A percentile compares a stretch with the other conserved stretches of the same genome.
Evolutionary conservation across 2,113 vertebrate genomes (phyloP).

Genomic region (Ameiurus melas): DNA sequence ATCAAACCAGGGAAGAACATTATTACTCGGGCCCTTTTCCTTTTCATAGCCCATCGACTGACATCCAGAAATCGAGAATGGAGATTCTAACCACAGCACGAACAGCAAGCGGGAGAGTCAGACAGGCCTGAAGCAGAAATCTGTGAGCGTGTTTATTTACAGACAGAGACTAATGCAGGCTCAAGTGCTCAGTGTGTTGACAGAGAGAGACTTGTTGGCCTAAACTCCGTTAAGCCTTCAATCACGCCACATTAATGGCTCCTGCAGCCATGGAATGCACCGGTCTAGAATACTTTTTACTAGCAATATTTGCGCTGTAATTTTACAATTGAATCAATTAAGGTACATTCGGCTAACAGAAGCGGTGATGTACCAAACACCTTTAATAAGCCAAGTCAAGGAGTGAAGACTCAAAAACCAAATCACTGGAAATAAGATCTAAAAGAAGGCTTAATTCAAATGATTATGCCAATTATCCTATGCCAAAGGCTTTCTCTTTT

Average conservation of each 20-base stretch:
- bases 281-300: background rate
- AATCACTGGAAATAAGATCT: background rate
- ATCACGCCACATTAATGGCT: slow-evolving; percentile 49
- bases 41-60: background rate
- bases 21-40: background rate
- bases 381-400: background rate
- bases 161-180: slow-evolving; percentile 61
- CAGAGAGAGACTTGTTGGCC: slow-evolving; percentile 52
- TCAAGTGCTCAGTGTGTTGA: slow-evolving; percentile 63
- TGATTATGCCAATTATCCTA: background rate
- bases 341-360: background rate
- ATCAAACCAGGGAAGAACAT: background rate
- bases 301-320: background rate
- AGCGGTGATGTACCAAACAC: background rate
- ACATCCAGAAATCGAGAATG: background rate
- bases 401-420: background rate
- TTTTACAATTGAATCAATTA: background rate
- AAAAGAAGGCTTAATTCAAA: slow-evolving; percentile 1
- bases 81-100: slow-evolving; percentile 34
- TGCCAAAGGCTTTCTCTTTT: background rate
- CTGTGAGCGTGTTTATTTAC: slow-evolving; percentile 62
- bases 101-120: slow-evolving; percentile 40
- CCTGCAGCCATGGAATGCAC: background rate
- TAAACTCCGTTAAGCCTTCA: slow-evolving; percentile 66
- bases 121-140: slow-evolving; percentile 42